Percentiles rank a stretch among this genome's conserved stretches.
Conservation (phyloP, 1,140 invertebrate species). For the Drosophila gunungcola region DNA sequence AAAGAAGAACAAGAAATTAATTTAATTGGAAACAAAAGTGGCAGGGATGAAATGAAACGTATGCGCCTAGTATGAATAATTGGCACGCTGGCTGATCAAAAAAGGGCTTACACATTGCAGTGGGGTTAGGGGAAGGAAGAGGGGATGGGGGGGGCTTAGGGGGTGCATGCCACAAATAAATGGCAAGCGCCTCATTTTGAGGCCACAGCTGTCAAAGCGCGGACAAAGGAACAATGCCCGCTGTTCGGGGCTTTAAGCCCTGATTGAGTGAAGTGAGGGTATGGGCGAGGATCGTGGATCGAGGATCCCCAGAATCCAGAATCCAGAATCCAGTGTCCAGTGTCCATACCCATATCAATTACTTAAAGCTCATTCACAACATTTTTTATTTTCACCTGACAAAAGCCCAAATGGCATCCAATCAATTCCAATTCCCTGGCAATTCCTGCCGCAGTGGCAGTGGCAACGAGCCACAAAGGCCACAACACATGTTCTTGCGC, state of each 20-base stretch:
- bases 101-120: slow-evolving; percentile 16
- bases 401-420: slow-evolving; percentile 82
- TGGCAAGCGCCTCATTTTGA: slow-evolving; percentile 81
- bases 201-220: slow-evolving; percentile 72
- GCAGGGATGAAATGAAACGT: slow-evolving; percentile 43
- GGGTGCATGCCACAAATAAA: slow-evolving; percentile 76
- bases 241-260: slow-evolving; percentile 40
- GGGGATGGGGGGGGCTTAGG: slow-evolving; percentile 1
- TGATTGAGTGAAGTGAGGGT: slow-evolving; percentile 71
- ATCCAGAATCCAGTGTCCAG: slow-evolving; percentile 23
- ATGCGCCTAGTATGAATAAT: slow-evolving; percentile 75
- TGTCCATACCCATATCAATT: slow-evolving; percentile 83
- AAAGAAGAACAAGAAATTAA: slow-evolving; percentile 25
- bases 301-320: not conserved
- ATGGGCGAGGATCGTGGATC: slow-evolving; percentile 2
- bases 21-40: slow-evolving; percentile 35
- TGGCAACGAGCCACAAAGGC: slow-evolving; percentile 59
- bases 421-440: slow-evolving; percentile 66
- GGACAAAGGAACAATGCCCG: slow-evolving; percentile 80
- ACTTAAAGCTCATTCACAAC: slow-evolving; percentile 84
- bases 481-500: slow-evolving; percentile 84
- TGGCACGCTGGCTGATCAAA: slow-evolving; percentile 49
- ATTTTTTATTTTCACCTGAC: slow-evolving; percentile 85
- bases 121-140: slow-evolving; percentile 3
- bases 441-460: slow-evolving; percentile 13